phyloP scores from a whole-genome alignment of 2,797 vertebrate genomes.

The Stomatorhinus walkeri region DNA sequence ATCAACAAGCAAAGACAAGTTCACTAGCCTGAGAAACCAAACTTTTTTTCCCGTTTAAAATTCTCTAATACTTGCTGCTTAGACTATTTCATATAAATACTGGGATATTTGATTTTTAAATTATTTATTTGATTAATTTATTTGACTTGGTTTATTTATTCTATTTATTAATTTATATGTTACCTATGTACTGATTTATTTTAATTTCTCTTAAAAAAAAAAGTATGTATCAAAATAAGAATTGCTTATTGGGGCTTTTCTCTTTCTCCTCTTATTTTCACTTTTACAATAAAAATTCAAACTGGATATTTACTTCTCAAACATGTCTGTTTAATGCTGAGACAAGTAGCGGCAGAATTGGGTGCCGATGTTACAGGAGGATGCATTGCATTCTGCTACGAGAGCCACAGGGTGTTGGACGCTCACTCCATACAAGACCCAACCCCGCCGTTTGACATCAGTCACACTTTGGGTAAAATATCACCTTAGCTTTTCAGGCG shows the following conservation, averaged over 20 bases:
- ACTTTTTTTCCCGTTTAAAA: slow-evolving; percentile 62
- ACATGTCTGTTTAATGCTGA: slow-evolving; percentile 16
- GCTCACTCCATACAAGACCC: too few species aligned
- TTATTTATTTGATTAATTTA: slow-evolving; percentile 41
- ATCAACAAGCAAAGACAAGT: slow-evolving; percentile 49
- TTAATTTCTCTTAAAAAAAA: slow-evolving; percentile 59
- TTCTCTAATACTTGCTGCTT: slow-evolving; percentile 72
- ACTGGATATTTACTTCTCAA: slow-evolving; percentile 48
- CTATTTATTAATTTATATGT: slow-evolving; percentile 40
- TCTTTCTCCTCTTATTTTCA: slow-evolving; percentile 76
- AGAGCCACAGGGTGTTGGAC: neutral
- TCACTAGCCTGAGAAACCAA: slow-evolving; percentile 71
- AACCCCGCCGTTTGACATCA: neutral
- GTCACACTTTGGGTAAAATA: neutral
- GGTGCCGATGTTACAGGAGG: neutral
- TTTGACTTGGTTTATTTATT: slow-evolving; percentile 33
- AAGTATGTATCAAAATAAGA: slow-evolving; percentile 63
- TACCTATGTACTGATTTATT: slow-evolving; percentile 47
- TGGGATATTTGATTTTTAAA: slow-evolving; percentile 63
- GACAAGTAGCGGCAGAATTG: neutral
- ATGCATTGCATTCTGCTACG: neutral
- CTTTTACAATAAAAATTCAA: slow-evolving; percentile 80
- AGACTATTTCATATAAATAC: slow-evolving; percentile 59
- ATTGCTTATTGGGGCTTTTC: slow-evolving; percentile 72
- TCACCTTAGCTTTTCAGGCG: neutral